These are phyloP conservation scores for Brachyopa scutellaris DNA, from an alignment of 2,888 invertebrate genomes.

Conservation along the genomic window DNA sequence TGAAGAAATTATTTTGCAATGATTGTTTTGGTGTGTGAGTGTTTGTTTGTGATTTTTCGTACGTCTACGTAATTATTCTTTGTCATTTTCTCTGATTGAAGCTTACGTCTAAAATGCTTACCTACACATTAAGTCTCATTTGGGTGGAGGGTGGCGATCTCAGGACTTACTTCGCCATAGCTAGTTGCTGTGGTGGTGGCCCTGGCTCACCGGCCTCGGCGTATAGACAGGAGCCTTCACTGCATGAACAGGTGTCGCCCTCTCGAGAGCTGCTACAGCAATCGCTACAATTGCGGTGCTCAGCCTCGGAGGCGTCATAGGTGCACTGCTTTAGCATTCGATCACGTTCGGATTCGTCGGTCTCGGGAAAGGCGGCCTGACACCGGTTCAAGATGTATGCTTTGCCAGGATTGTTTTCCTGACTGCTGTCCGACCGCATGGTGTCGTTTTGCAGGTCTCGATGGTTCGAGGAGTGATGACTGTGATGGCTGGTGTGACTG, in stretches of 20 bases:
- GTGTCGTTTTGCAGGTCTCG: slow-evolving; percentile 74
- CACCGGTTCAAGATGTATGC: slow-evolving; percentile 61
- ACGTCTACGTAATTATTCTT: background rate
- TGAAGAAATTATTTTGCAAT: slow-evolving; percentile 59
- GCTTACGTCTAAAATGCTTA: slow-evolving; percentile 62
- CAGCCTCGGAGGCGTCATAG: slow-evolving; percentile 75
- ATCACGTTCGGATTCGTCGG: slow-evolving; percentile 77
- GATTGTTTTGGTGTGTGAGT: slow-evolving; percentile 8
- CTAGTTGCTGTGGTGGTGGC: slow-evolving; percentile 65
- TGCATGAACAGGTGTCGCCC: slow-evolving; percentile 85
- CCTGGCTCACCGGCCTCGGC: slow-evolving; percentile 84
- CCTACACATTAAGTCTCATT: slow-evolving; percentile 70
- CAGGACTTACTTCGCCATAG: slow-evolving; percentile 57
- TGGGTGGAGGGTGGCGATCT: background rate
- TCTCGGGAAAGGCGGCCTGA: slow-evolving; percentile 75
- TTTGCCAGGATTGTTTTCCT: slow-evolving; percentile 76
- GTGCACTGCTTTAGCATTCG: slow-evolving; percentile 76
- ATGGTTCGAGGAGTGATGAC: slow-evolving; percentile 65
- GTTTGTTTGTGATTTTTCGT: background rate
- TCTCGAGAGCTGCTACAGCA: slow-evolving; percentile 83
- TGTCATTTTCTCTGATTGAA: slow-evolving; percentile 38
- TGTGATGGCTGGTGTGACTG: slow-evolving; percentile 68
- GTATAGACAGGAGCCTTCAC: slow-evolving; percentile 85
- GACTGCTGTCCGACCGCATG: slow-evolving; percentile 78
- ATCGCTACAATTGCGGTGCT: slow-evolving; percentile 81